Evolutionary conservation across 2,113 vertebrate species (phyloP).

Genomic region (Fulica atra): DNA sequence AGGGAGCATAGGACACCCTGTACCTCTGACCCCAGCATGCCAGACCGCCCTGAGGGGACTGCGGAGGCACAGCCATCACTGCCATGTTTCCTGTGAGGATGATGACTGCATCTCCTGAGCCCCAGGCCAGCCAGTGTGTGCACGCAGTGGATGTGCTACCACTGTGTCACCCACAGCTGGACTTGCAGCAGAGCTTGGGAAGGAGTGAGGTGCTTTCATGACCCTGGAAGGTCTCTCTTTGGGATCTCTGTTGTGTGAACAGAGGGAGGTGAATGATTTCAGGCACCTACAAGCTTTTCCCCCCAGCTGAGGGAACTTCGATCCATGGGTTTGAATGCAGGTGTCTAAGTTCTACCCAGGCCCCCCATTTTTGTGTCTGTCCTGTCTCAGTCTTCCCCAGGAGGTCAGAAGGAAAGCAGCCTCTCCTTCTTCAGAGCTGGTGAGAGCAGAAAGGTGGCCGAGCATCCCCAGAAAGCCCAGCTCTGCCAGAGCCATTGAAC

Average conservation of each 20-base stretch:
- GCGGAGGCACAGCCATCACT: background rate
- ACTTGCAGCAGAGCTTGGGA: background rate
- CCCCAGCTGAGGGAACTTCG: background rate
- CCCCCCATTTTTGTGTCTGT: background rate
- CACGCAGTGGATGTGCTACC: background rate
- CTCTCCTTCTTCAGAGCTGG: background rate
- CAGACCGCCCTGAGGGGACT: background rate
- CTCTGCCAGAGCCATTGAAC: background rate
- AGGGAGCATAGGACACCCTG: fast-evolving
- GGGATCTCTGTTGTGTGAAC: background rate
- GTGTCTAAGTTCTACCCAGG: background rate
- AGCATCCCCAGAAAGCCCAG: background rate
- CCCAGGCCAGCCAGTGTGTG: fast-evolving
- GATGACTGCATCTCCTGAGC: background rate
- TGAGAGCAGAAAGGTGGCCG: background rate
- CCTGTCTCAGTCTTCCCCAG: background rate
- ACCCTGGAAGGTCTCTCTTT: background rate
- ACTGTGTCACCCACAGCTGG: background rate
- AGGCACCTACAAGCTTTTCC: background rate
- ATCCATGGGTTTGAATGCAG: background rate
- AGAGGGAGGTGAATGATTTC: background rate
- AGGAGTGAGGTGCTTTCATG: background rate
- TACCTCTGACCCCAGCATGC: background rate
- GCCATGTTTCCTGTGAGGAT: background rate
- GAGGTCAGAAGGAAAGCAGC: background rate